A percentile compares a stretch with the other conserved stretches of the same genome.
These are phyloP conservation scores for Esox masquinongy DNA, from an alignment of 2,797 vertebrate genomes.

Conservation along the genomic window DNA sequence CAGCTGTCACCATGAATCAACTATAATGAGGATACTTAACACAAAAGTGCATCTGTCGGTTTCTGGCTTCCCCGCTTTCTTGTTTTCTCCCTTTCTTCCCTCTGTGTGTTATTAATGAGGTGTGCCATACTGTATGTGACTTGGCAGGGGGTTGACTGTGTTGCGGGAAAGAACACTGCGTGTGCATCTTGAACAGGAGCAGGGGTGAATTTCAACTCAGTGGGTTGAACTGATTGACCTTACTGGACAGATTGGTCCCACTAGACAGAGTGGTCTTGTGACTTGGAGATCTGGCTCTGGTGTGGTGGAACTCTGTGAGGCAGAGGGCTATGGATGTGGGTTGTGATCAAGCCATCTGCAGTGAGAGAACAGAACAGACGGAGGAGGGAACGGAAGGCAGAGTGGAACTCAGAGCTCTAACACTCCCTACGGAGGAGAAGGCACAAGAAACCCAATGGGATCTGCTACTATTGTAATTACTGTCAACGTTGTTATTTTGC, in stretches of 20 bases:
- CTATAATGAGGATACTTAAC: conserved; percentile 22
- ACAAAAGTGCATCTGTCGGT: conserved; percentile 40
- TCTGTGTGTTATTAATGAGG: conserved; percentile 38
- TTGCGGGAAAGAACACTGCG: conserved; percentile 24
- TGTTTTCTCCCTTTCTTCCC: conserved; percentile 24
- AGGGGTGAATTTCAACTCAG: conserved; percentile 30
- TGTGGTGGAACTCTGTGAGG: conserved; percentile 42
- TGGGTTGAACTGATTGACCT: conserved; percentile 64
- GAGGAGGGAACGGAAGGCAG: conserved; percentile 29
- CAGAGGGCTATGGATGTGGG: conserved; percentile 63
- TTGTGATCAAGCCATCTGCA: conserved; percentile 76
- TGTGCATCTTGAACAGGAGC: conserved; percentile 47
- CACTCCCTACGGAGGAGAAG: conserved; percentile 34
- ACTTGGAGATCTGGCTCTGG: conserved; percentile 59
- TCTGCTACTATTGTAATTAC: conserved; percentile 52
- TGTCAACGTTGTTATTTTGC: neutral
- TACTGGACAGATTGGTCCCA: conserved; percentile 56
- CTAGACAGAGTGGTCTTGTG: conserved; percentile 60
- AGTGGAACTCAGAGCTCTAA: conserved; percentile 60
- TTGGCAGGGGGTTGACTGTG: conserved; percentile 26
- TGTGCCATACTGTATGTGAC: conserved; percentile 15
- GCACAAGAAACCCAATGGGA: conserved; percentile 51
- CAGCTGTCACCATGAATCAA: conserved; percentile 26
- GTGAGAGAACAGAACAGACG: conserved; percentile 70
- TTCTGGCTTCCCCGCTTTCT: conserved; percentile 16